Evolutionary conservation across 1,140 invertebrate species (phyloP).

Genomic region (Leptestheria dahalacensis): DNA sequence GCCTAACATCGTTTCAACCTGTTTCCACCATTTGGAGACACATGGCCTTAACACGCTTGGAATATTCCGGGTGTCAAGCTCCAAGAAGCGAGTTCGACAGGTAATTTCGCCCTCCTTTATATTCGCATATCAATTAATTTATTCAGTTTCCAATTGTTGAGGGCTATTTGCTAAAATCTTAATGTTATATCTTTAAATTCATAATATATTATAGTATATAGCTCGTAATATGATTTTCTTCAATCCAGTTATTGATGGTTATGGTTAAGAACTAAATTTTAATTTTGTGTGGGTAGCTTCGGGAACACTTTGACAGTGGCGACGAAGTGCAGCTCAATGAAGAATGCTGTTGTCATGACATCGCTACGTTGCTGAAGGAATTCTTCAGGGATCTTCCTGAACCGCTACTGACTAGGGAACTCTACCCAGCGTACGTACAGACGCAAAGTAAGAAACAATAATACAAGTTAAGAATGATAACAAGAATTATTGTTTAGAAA

Average conservation of each 20-base stretch:
- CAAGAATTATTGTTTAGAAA: no score
- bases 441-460: slow-evolving; percentile 60
- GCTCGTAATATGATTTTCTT: no score
- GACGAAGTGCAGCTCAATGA: slow-evolving; percentile 56
- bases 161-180: no score
- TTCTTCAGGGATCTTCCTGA: slow-evolving; percentile 85
- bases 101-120: no score
- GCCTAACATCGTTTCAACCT: slow-evolving; percentile 56
- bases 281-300: slow-evolving; percentile 42
- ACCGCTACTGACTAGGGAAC: slow-evolving; percentile 69
- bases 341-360: slow-evolving; percentile 77
- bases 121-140: no score
- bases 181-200: no score
- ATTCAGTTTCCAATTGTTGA: no score
- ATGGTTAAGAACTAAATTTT: not conserved
- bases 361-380: slow-evolving; percentile 82
- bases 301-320: slow-evolving; percentile 78
- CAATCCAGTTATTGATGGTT: no score
- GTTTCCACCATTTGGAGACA: slow-evolving; percentile 60
- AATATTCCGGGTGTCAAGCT: slow-evolving; percentile 75
- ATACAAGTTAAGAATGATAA: not conserved
- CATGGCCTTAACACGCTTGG: slow-evolving; percentile 68
- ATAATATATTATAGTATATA: no score
- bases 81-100: slow-evolving; percentile 79
- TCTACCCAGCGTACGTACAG: slow-evolving; percentile 75